These are phyloP conservation scores for Ceratosolen fusciceps DNA, from an alignment of 1,140 invertebrate species.

Conservation along the genomic window DNA sequence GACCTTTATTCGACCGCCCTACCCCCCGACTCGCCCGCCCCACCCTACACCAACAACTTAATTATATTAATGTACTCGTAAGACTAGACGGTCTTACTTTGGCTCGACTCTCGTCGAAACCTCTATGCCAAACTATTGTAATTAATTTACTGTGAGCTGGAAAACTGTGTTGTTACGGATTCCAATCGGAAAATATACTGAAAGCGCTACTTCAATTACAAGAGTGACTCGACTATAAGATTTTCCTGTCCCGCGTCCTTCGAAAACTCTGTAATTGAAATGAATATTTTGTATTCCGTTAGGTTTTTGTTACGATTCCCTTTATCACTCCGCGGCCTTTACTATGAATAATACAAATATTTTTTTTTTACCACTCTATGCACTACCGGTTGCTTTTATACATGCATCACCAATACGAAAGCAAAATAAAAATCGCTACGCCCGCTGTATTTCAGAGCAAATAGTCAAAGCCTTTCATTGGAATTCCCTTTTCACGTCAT, in stretches of 20 bases:
- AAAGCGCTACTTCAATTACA: no score
- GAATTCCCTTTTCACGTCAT: no score
- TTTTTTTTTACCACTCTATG: no score
- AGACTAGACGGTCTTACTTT: background rate
- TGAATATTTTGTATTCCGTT: background rate
- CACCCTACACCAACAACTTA: background rate
- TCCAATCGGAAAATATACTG: no score
- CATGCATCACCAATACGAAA: no score
- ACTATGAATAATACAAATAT: no score
- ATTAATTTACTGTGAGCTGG: constrained; percentile 5
- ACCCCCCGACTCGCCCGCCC: no score
- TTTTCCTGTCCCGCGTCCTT: background rate
- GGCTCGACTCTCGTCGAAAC: background rate
- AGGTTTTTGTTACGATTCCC: background rate
- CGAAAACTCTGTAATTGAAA: background rate
- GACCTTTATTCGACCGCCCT: background rate
- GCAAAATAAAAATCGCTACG: no score
- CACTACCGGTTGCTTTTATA: no score
- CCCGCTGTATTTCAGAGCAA: no score
- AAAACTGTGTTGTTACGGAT: background rate
- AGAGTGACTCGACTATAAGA: no score
- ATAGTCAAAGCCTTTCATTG: no score
- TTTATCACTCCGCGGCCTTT: background rate
- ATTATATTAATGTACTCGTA: background rate
- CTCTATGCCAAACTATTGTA: constrained; percentile 10